These are phyloP conservation scores for Gymnoscopelus braueri DNA, from an alignment of 2,797 vertebrate species.

Conservation along the genomic window DNA sequence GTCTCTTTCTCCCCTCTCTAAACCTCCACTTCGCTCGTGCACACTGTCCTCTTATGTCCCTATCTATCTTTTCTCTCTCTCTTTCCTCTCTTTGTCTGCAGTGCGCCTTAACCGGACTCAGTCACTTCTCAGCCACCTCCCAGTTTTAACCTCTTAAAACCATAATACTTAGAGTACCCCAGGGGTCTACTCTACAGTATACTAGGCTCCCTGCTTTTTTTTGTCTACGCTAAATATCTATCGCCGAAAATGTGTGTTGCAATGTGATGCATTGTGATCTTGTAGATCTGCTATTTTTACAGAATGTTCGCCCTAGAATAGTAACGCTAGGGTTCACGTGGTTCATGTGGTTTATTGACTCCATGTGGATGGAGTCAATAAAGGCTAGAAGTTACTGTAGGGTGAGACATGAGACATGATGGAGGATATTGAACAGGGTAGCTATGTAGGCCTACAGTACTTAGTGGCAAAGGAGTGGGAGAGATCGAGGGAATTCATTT, in stretches of 20 bases:
- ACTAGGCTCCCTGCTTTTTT: no score
- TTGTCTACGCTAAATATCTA: no score
- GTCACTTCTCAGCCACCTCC: constrained; percentile 23
- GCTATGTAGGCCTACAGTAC: constrained; percentile 14
- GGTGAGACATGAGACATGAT: constrained; percentile 30
- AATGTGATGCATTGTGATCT: no score
- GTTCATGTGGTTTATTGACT: constrained; percentile 1
- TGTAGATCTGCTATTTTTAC: no score
- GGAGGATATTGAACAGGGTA: constrained; percentile 33
- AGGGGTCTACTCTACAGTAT: no score
- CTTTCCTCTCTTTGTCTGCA: constrained; percentile 5
- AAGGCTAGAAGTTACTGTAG: constrained; percentile 27
- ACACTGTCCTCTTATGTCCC: constrained; percentile 18
- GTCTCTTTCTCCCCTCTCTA: constrained; percentile 35
- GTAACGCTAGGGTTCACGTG: constrained; percentile 10
- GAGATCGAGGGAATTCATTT: constrained; percentile 39
- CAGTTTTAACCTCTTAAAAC: no score
- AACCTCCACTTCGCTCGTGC: constrained; percentile 35
- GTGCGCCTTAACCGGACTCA: constrained; percentile 49
- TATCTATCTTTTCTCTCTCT: neutral
- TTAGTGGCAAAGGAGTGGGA: constrained; percentile 35
- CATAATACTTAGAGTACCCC: no score
- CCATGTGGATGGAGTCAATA: constrained; percentile 63
- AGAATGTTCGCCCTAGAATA: neutral
- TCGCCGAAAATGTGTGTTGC: no score